These are phyloP conservation scores for Montipora sp. DNA, from an alignment of 64 coral and sea anemone genomes.

Conservation along the genomic window DNA sequence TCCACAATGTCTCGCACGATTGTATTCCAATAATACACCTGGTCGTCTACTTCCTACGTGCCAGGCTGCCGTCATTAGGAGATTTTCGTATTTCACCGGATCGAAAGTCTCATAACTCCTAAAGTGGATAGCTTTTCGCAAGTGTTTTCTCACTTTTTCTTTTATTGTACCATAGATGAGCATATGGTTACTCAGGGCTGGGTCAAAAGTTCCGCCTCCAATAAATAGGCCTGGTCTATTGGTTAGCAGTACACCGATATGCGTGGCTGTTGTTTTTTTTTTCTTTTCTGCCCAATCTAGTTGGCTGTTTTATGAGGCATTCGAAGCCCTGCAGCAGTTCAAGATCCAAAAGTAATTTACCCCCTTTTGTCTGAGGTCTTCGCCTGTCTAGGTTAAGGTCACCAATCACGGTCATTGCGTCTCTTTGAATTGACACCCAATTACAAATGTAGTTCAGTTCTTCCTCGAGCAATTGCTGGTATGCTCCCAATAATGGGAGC, in stretches of 20 bases:
- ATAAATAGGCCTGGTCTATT: slow-evolving; percentile 54
- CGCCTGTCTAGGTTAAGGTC: slow-evolving; percentile 6
- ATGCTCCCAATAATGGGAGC: neutral
- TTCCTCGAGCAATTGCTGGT: neutral
- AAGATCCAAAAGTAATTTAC: slow-evolving; percentile 41
- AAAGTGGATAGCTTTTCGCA: too few relatives aligned
- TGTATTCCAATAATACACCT: slow-evolving; percentile 21
- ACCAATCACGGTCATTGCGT: slow-evolving; percentile 22
- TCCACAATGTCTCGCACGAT: neutral
- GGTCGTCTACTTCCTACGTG: slow-evolving; percentile 28
- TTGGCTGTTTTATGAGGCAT: slow-evolving; percentile 43
- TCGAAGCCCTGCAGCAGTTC: slow-evolving; percentile 8
- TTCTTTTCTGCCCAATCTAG: slow-evolving; percentile 28
- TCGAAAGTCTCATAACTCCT: too few relatives aligned
- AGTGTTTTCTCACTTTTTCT: too few relatives aligned
- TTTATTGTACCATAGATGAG: too few relatives aligned
- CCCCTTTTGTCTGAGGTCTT: slow-evolving; percentile 19
- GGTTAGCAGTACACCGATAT: slow-evolving; percentile 63
- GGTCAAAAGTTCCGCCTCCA: slow-evolving; percentile 37
- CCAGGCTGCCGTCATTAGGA: slow-evolving; percentile 13
- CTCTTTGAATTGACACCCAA: slow-evolving; percentile 19
- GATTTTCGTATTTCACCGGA: too few relatives aligned
- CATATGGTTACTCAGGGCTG: slow-evolving; percentile 7
- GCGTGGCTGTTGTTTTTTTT: slow-evolving; percentile 28
- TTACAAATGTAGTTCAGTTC: neutral